These are phyloP conservation scores for Sycophila sp. DNA, from an alignment of 1,140 invertebrate species.

Conservation along the genomic window DNA sequence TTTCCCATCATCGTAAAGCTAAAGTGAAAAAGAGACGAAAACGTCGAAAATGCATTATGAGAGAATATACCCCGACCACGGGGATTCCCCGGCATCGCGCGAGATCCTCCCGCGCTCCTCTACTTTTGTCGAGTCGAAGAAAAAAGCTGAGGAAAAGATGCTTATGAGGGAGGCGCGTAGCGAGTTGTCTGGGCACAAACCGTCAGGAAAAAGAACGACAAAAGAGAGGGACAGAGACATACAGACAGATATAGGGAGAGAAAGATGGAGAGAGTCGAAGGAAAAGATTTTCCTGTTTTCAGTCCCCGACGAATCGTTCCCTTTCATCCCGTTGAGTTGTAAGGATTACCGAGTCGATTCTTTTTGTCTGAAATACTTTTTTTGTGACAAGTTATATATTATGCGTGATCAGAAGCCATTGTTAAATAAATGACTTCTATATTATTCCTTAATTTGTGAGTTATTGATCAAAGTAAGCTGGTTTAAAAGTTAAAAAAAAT, in stretches of 20 bases:
- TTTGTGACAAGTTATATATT: too few relatives aligned
- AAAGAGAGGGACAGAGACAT: too few relatives aligned
- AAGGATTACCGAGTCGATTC: neutral
- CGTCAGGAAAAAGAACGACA: conserved; percentile 2
- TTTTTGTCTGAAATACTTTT: too few relatives aligned
- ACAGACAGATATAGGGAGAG: too few relatives aligned
- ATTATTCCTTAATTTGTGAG: too few relatives aligned
- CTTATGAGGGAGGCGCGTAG: neutral
- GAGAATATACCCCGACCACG: too few relatives aligned
- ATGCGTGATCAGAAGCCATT: too few relatives aligned
- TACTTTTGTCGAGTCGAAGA: neutral
- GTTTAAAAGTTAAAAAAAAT: too few relatives aligned
- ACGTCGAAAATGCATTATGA: neutral
- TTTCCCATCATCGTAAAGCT: neutral
- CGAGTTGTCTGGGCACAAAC: conserved; percentile 4
- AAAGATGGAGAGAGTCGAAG: neutral
- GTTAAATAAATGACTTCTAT: too few relatives aligned
- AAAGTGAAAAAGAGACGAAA: too few relatives aligned
- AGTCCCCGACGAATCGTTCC: neutral
- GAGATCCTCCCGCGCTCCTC: neutral
- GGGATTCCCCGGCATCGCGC: neutral
- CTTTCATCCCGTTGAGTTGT: conserved; percentile 2
- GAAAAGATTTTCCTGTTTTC: conserved; percentile 22
- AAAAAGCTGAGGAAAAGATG: neutral
- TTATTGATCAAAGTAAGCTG: too few relatives aligned